A percentile compares a stretch with the other conserved stretches of the same genome.
phyloP scores from a whole-genome alignment of 2,888 invertebrate genomes.

The Cephus sareptanus region DNA sequence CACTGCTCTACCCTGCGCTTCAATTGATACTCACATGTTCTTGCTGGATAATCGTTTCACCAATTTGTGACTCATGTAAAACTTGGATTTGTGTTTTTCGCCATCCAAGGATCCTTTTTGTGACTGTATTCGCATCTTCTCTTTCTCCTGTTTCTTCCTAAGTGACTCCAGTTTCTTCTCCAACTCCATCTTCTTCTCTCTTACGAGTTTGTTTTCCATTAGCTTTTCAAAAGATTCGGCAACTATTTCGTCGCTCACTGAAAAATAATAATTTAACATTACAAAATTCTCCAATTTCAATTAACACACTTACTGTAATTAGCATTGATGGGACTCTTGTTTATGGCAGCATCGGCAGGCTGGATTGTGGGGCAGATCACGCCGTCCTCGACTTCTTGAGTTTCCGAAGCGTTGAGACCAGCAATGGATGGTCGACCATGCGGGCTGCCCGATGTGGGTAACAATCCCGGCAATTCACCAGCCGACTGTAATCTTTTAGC shows the following conservation, averaged over 20 bases:
- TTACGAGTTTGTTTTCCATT: conserved; percentile 83
- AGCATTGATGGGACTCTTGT: conserved; percentile 53
- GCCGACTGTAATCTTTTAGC: conserved; percentile 54
- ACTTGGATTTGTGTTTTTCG: conserved; percentile 76
- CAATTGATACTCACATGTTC: conserved; percentile 75
- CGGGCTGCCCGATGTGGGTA: conserved; percentile 45
- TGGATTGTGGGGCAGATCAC: conserved; percentile 37
- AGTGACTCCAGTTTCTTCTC: conserved; percentile 89
- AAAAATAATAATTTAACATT: conserved; percentile 6
- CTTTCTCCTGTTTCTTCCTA: conserved; percentile 85
- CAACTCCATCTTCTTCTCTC: conserved; percentile 84
- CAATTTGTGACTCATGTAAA: conserved; percentile 79
- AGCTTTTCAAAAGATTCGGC: conserved; percentile 85
- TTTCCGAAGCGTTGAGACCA: conserved; percentile 48
- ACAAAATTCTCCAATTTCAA: background rate
- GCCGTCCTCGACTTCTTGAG: conserved; percentile 55
- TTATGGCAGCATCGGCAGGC: conserved; percentile 46
- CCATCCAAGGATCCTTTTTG: conserved; percentile 72
- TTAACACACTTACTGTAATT: conserved; percentile 45
- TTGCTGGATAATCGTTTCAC: conserved; percentile 82
- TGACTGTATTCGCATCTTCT: conserved; percentile 72
- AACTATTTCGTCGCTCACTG: conserved; percentile 68
- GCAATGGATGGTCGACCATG: conserved; percentile 56
- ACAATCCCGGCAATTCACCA: conserved; percentile 48
- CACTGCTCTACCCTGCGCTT: background rate